phyloP scores from a whole-genome alignment of 2,888 invertebrate species.

The Euphydryas editha region DNA sequence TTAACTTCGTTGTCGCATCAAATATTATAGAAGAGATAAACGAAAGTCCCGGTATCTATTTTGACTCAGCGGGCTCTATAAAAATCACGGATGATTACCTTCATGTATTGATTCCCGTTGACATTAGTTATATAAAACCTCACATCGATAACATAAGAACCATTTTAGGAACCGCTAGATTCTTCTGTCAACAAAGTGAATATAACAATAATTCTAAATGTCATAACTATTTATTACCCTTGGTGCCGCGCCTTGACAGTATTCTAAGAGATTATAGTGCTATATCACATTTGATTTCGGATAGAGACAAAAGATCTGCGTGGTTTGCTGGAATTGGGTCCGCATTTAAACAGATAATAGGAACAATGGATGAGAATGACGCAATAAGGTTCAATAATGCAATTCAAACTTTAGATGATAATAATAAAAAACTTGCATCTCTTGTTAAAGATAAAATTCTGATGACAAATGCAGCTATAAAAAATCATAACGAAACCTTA shows the following conservation, averaged over 20 bases:
- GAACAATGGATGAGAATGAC: background rate
- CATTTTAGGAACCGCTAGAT: slow-evolving; percentile 27
- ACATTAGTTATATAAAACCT: slow-evolving; percentile 35
- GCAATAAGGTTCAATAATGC: background rate
- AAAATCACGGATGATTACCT: slow-evolving; percentile 35
- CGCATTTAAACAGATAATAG: too few relatives aligned
- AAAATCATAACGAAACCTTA: background rate
- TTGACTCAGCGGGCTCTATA: slow-evolving; percentile 38
- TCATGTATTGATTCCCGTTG: slow-evolving; percentile 34
- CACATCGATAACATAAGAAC: slow-evolving; percentile 37
- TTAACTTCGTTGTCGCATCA: background rate
- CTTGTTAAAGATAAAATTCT: slow-evolving; percentile 41
- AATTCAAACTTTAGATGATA: slow-evolving; percentile 25
- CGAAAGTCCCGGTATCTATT: slow-evolving; percentile 39
- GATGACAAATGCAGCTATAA: slow-evolving; percentile 27
- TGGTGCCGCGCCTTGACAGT: background rate
- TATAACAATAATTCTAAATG: slow-evolving; percentile 21
- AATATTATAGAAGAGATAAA: slow-evolving; percentile 16
- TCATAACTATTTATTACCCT: slow-evolving; percentile 24
- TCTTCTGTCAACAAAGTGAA: slow-evolving; percentile 31
- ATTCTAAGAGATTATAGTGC: slow-evolving; percentile 8
- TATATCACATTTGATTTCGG: slow-evolving; percentile 1
- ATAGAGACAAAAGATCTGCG: too few relatives aligned
- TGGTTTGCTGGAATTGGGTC: too few relatives aligned
- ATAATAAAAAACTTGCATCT: slow-evolving; percentile 34